Conservation (phyloP, 2,888 invertebrate genomes). For the Neelides folsomi region DNA sequence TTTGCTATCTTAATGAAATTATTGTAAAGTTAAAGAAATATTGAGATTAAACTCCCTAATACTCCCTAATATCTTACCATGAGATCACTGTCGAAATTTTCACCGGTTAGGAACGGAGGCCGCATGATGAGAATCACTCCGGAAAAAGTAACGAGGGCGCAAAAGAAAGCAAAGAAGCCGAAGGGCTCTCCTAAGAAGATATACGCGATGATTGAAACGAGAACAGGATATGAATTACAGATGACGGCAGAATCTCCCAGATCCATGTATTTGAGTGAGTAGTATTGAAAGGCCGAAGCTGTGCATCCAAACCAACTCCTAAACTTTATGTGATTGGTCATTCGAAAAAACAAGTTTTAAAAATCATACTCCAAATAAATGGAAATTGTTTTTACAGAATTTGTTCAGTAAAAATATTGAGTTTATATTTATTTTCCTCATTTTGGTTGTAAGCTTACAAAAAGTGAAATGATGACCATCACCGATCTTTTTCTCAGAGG, state of each 20-base stretch:
- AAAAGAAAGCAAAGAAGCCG: conserved; percentile 21
- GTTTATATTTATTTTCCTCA: no score
- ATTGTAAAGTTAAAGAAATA: background rate
- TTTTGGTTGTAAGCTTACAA: conserved; percentile 12
- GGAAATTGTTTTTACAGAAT: background rate
- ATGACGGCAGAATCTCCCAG: conserved; percentile 28
- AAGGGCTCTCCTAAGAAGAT: conserved; percentile 25
- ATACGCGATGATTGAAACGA: conserved; percentile 22
- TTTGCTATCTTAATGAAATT: no score
- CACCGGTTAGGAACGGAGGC: conserved; percentile 25
- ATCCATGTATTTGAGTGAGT: conserved; percentile 25
- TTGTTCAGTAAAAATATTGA: no score
- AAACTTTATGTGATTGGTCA: no score
- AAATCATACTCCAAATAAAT: no score
- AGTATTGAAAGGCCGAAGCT: conserved; percentile 27
- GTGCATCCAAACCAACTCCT: conserved; percentile 29
- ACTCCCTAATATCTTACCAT: conserved; percentile 14
- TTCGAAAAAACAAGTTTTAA: no score
- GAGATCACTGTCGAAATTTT: conserved; percentile 17
- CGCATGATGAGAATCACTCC: conserved; percentile 23
- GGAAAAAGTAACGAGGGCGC: conserved; percentile 19
- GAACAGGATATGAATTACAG: conserved; percentile 28
- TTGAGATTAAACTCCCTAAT: background rate
- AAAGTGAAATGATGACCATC: conserved; percentile 20
- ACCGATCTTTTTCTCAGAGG: conserved; percentile 18